These are phyloP conservation scores for Triplophysa yarkandensis DNA, from an alignment of 2,797 vertebrate species.

Conservation along the genomic window DNA sequence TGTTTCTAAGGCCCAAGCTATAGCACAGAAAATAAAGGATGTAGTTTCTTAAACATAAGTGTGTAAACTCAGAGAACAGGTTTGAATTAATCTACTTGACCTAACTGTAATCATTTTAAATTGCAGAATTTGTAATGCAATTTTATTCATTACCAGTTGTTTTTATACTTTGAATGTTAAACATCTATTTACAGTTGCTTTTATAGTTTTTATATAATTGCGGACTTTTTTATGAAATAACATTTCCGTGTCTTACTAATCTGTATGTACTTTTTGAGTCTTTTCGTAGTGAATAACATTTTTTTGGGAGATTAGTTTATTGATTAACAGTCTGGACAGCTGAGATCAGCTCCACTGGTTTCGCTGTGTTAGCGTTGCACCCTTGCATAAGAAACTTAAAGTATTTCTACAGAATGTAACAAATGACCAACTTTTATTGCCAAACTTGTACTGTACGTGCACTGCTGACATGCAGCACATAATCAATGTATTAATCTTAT, in stretches of 20 bases:
- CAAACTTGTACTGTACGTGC: not conserved
- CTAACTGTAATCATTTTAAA: too few species aligned
- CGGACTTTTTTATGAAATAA: not conserved
- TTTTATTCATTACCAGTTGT: too few species aligned
- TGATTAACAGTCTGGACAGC: not conserved
- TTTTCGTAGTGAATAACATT: not conserved
- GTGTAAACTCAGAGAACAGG: not conserved
- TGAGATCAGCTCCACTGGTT: not conserved
- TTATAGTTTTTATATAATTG: too few species aligned
- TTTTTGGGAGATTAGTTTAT: not conserved
- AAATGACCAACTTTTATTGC: not conserved
- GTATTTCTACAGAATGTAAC: not conserved
- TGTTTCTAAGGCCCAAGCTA: conserved; percentile 50
- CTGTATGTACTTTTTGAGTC: not conserved
- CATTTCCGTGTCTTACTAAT: too few species aligned
- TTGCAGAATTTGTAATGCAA: not conserved
- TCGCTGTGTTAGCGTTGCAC: not conserved
- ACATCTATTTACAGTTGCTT: too few species aligned
- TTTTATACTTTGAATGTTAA: conserved; percentile 21
- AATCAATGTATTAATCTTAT: not conserved
- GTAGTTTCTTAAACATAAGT: conserved; percentile 57
- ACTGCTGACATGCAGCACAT: not conserved
- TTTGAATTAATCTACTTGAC: not conserved
- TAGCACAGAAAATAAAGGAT: conserved; percentile 73
- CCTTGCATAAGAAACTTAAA: not conserved